Evolutionary conservation across 1,140 invertebrate genomes (phyloP).

Genomic region (Conus ventricosus): DNA sequence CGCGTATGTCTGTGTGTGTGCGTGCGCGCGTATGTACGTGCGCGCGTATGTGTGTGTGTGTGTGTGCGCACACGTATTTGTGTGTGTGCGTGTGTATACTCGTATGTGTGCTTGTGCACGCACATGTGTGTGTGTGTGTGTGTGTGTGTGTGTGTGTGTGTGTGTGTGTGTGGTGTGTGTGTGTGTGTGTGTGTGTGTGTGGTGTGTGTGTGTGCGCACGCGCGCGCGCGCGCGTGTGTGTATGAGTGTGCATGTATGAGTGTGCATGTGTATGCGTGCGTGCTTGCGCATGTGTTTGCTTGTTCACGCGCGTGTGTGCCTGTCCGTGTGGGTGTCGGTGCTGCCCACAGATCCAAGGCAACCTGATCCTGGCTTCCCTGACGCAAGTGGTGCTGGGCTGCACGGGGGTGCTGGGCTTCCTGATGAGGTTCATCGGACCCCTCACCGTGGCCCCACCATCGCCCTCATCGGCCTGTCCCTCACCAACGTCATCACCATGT

Average conservation of each 20-base stretch:
- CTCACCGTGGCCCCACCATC: conserved; percentile 87
- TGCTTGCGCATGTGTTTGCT: neutral
- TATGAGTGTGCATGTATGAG: too few relatives aligned
- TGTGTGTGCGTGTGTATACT: too few relatives aligned
- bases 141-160: too few relatives aligned
- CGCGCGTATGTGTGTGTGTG: too few relatives aligned
- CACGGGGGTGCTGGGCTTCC: conserved; percentile 82
- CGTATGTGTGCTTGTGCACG: too few relatives aligned
- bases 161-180: too few relatives aligned
- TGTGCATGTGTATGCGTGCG: too few relatives aligned
- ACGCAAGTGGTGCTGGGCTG: conserved; percentile 67
- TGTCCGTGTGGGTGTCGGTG: neutral
- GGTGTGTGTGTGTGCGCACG: neutral
- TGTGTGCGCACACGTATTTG: too few relatives aligned
- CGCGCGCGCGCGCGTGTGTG: neutral
- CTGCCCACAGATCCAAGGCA: conserved; percentile 61
- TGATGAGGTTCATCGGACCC: conserved; percentile 86
- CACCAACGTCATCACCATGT: conserved; percentile 84
- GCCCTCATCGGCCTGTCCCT: conserved; percentile 86
- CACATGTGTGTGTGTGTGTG: too few relatives aligned
- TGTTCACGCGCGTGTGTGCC: neutral
- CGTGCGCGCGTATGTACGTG: too few relatives aligned
- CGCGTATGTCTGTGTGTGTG: too few relatives aligned
- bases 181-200: too few relatives aligned
- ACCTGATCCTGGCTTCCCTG: conserved; percentile 65